A percentile compares a stretch with the other conserved stretches of the same genome.
phyloP scores from a whole-genome alignment of 2,113 vertebrate genomes.

The Galemys pyrenaicus region DNA sequence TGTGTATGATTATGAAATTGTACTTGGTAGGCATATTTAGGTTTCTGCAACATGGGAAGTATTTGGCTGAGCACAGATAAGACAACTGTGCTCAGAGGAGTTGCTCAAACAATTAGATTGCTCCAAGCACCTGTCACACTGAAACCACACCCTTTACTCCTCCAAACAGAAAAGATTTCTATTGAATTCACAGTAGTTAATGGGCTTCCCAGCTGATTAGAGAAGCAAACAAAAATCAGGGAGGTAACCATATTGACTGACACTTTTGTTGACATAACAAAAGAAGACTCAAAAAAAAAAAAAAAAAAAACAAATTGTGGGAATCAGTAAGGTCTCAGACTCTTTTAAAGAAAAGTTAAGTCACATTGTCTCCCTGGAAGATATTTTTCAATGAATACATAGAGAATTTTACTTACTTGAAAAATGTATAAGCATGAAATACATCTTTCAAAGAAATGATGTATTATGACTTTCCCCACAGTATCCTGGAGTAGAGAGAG shows the following conservation, averaged over 20 bases:
- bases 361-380: neutral
- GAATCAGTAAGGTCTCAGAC: neutral
- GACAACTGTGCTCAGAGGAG: neutral
- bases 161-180: neutral
- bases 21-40: neutral
- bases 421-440: neutral
- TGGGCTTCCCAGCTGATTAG: neutral
- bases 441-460: neutral
- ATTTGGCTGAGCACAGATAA: neutral
- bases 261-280: neutral
- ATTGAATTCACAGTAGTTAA: neutral
- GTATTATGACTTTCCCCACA: neutral
- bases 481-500: neutral
- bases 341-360: neutral
- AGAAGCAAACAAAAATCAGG: neutral
- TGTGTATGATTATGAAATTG: conserved; percentile 17
- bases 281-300: neutral
- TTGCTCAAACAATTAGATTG: neutral
- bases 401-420: neutral
- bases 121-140: neutral
- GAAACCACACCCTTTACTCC: neutral
- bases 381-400: neutral
- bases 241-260: neutral
- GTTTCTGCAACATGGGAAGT: neutral
- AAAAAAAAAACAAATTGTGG: conserved; percentile 13